Base-by-base conservation (phyloP, 2,797 vertebrate genomes). In the Danio albolineatus region DNA sequence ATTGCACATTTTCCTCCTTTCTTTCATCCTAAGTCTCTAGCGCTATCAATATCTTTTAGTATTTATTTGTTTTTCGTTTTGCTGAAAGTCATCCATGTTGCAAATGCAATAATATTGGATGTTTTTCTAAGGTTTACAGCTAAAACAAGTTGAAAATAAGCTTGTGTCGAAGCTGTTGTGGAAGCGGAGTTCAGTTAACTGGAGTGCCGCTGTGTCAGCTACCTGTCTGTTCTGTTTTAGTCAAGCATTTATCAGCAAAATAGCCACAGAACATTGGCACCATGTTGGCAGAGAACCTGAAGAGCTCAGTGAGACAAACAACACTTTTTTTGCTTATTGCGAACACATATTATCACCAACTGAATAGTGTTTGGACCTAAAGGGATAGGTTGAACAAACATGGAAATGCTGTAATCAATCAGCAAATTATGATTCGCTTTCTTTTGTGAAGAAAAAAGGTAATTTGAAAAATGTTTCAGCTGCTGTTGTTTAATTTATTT, bases 141-240 rank as follows among this genome's bases (percentile, higher is more conserved):
- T 12, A 53, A 67, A 67, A 41, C n/a, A 56, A 48, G 43, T 44
- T 5, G 21, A 41, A 76, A 64, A 70, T 41, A 49, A 66, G 38
- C 62, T 62, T 72, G 75, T 17, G 36, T 51, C 53, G 39, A 59
- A 62, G 57, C 49, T 64, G n/a, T 60, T 67, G 10, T 60, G 60
- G 41, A 73, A n/a, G 56, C 61, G 64, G 49, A 38, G 59, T 44
- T 67, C 49, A 5, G 62, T 28, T 74, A 77, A 46, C 59, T 78
- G 17, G 49, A 81, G 71, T 56, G 82, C 76, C 38, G 62, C 75
- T 73, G 81, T 73, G 44, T 76, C 41, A 79, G 73, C 78, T 43
- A 74, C 72, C 85, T 89, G 89, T 90, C 90, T 12, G 65, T 87
- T 89, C 85, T 74, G 83, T 84, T 90, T 88, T 82, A 73, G 54